Evolutionary conservation across 1,140 invertebrate species (phyloP).

Genomic region (Chymomyza costata): DNA sequence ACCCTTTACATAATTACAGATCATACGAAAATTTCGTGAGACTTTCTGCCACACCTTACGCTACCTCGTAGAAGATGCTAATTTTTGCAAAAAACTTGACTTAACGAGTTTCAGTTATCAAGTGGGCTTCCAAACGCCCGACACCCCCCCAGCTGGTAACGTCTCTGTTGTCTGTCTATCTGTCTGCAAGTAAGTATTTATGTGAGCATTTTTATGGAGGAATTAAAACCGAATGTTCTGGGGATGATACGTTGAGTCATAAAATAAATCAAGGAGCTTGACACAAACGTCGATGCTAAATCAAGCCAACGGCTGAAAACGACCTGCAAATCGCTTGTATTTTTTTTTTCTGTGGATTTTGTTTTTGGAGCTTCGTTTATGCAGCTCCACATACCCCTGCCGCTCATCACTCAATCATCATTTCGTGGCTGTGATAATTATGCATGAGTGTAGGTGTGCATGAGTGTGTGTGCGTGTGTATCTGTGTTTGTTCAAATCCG

Average conservation of each 20-base stretch:
- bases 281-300: constrained; percentile 66
- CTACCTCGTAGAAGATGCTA: no score
- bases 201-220: constrained; percentile 45
- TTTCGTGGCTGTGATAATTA: constrained; percentile 39
- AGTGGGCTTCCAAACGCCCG: no score
- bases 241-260: constrained; percentile 57
- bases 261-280: constrained; percentile 67
- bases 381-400: constrained; percentile 12
- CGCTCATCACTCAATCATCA: constrained; percentile 7
- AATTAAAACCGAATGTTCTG: constrained; percentile 35
- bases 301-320: constrained; percentile 43
- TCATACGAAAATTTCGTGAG: no score
- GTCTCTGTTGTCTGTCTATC: no score
- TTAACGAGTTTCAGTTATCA: no score
- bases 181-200: no score
- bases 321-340: constrained; percentile 20
- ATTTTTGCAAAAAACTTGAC: no score
- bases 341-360: no score
- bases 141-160: no score
- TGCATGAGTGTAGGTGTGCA: constrained; percentile 17
- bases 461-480: neutral
- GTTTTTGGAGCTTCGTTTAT: no score
- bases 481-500: constrained; percentile 32
- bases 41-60: no score
- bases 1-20: no score